A percentile compares a stretch with the other conserved stretches of the same genome.
phyloP scores from a whole-genome alignment of 2,888 invertebrate genomes.

The Athalia rosae region DNA sequence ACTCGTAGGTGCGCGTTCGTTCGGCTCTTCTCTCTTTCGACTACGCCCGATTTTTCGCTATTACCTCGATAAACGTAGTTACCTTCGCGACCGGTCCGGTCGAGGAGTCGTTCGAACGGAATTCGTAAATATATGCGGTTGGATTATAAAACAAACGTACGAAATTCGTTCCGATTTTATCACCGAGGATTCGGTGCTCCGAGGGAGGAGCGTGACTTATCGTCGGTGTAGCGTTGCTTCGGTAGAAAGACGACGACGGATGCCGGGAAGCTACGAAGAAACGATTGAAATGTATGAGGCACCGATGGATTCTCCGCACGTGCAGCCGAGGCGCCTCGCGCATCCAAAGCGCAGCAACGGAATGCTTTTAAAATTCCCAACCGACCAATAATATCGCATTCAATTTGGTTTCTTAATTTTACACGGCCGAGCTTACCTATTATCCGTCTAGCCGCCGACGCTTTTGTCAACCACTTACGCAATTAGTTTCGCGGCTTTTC shows the following conservation, averaged over 20 bases:
- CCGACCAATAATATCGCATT: slow-evolving; percentile 59
- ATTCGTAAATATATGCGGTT: slow-evolving; percentile 53
- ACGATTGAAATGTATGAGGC: slow-evolving; percentile 51
- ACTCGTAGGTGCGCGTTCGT: background rate
- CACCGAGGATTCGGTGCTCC: background rate
- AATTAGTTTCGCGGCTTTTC: slow-evolving; percentile 32
- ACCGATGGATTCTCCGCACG: slow-evolving; percentile 48
- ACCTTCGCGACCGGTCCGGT: slow-evolving; percentile 43
- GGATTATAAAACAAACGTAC: slow-evolving; percentile 57
- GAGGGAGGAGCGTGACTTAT: slow-evolving; percentile 29
- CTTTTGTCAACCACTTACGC: slow-evolving; percentile 5
- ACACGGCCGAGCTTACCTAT: slow-evolving; percentile 17
- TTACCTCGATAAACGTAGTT: too few species aligned
- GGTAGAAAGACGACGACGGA: slow-evolving; percentile 20
- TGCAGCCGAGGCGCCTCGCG: slow-evolving; percentile 42
- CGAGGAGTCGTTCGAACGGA: slow-evolving; percentile 66
- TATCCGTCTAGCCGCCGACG: background rate
- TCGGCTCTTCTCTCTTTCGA: background rate
- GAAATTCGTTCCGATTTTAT: slow-evolving; percentile 50
- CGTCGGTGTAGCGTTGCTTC: background rate
- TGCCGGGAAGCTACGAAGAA: slow-evolving; percentile 36
- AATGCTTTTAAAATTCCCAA: slow-evolving; percentile 72
- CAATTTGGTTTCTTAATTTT: slow-evolving; percentile 13
- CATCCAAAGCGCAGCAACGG: slow-evolving; percentile 59
- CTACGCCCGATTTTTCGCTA: background rate